phyloP scores from a whole-genome alignment of 2,797 vertebrate species.

The Monodelphis domestica region DNA sequence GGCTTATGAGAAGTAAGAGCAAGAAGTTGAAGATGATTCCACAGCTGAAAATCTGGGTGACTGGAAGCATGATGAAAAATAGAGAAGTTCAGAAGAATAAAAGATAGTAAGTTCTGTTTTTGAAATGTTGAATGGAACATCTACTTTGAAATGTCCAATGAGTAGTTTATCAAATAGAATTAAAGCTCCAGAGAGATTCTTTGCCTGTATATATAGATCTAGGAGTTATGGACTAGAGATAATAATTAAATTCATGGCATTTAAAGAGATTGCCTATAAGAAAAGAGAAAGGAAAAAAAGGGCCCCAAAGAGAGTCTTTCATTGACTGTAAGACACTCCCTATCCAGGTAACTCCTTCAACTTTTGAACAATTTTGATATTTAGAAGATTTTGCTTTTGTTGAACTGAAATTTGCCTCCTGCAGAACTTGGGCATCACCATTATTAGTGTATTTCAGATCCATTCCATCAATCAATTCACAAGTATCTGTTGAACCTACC shows the following conservation, averaged over 20 bases:
- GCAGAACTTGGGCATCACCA: neutral
- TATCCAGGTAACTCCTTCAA: neutral
- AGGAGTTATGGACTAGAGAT: neutral
- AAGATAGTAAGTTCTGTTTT: neutral
- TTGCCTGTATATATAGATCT: neutral
- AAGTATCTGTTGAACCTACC: neutral
- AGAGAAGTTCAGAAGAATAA: neutral
- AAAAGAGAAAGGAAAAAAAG: neutral
- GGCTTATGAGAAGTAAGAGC: neutral
- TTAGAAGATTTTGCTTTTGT: neutral
- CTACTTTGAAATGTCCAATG: neutral
- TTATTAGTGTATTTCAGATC: neutral
- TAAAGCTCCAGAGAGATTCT: neutral
- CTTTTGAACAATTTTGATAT: neutral
- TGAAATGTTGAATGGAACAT: neutral
- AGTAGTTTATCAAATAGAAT: neutral
- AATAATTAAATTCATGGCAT: neutral
- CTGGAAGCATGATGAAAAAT: neutral
- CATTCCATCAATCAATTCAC: neutral
- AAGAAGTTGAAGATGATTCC: neutral
- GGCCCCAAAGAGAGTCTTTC: neutral
- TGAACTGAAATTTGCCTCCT: neutral
- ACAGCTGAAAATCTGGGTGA: neutral
- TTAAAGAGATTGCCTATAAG: neutral
- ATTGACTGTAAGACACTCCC: neutral